Conservation (phyloP, 2,113 vertebrate genomes). For the Uropsilus gracilis region DNA sequence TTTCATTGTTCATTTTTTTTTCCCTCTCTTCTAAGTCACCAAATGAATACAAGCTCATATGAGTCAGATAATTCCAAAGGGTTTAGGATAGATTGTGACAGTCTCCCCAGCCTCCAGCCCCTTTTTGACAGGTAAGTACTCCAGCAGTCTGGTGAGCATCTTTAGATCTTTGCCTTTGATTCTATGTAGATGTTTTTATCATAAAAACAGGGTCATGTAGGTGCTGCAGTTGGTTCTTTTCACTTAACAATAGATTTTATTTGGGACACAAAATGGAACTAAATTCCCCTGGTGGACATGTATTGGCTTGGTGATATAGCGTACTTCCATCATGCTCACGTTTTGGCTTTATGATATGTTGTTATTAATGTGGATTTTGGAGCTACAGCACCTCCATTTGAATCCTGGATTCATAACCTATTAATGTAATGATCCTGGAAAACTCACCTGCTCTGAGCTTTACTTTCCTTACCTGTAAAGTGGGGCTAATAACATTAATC, state of each 20-base stretch:
- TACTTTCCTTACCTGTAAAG: neutral
- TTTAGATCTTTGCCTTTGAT: neutral
- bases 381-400: neutral
- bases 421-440: neutral
- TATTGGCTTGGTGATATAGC: accelerated
- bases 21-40: neutral
- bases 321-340: neutral
- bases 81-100: neutral
- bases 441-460: neutral
- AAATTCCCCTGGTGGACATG: neutral
- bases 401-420: neutral
- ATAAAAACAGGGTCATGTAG: neutral
- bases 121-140: neutral
- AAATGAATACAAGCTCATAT: neutral
- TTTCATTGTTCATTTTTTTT: neutral
- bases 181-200: neutral
- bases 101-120: too few relatives aligned
- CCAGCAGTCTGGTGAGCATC: neutral
- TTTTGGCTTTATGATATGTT: neutral
- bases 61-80: neutral
- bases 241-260: neutral
- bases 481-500: neutral
- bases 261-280: neutral
- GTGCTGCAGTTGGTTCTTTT: neutral
- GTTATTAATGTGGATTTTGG: neutral